These are phyloP conservation scores for Eptatretus atami DNA, from an alignment of 2,797 vertebrate genomes.

Conservation along the genomic window DNA sequence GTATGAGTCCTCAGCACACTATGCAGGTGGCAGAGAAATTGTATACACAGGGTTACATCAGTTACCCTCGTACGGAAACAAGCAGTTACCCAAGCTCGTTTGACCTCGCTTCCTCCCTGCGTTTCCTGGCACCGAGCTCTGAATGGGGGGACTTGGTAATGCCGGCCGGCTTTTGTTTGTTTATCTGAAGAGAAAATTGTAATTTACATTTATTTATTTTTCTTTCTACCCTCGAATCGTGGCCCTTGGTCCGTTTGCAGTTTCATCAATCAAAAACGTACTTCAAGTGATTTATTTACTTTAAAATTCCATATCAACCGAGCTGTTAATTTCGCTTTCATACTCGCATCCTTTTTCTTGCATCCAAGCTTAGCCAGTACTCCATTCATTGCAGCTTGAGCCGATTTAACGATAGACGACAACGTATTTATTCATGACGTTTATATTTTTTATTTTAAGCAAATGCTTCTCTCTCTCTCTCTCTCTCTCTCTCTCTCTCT, in stretches of 20 bases:
- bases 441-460: background rate
- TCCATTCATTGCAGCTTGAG: too few relatives aligned
- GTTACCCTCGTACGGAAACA: conserved; percentile 93
- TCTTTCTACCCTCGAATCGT: background rate
- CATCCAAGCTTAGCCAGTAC: too few relatives aligned
- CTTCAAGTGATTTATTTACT: background rate
- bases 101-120: conserved; percentile 57
- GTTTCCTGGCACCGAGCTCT: conserved; percentile 43
- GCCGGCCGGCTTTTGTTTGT: background rate
- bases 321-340: too few relatives aligned
- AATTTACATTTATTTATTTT: too few relatives aligned
- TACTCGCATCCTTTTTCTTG: too few relatives aligned
- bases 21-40: conserved; percentile 90
- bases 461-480: background rate
- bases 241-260: too few relatives aligned
- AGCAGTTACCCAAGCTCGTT: conserved; percentile 87
- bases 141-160: conserved; percentile 54
- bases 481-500: background rate
- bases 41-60: conserved; percentile 88
- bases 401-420: background rate
- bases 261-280: too few relatives aligned
- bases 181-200: too few relatives aligned
- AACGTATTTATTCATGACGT: background rate
- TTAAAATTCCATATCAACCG: background rate
- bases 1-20: conserved; percentile 67